A percentile compares a stretch with the other conserved stretches of the same genome.
Evolutionary conservation across 2,113 vertebrate species (phyloP).

Genomic region (Lagopus leucura): DNA sequence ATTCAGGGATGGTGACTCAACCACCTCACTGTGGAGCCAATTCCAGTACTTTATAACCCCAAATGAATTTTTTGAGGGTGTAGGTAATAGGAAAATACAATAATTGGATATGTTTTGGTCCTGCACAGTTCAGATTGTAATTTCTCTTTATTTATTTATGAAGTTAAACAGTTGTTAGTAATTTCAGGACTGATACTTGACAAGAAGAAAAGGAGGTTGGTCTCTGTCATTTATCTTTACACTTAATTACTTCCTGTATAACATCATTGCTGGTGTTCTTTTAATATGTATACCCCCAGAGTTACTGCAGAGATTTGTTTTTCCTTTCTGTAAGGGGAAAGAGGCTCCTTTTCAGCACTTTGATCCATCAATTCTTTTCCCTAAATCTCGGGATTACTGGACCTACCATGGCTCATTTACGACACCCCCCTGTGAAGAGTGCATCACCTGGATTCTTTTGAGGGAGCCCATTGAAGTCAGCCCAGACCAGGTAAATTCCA

Average conservation of each 20-base stretch:
- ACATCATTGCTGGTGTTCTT: not conserved
- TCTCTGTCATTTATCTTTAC: not conserved
- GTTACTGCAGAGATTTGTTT: not conserved
- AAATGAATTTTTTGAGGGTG: not conserved
- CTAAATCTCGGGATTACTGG: conserved; percentile 90
- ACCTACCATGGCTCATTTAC: conserved; percentile 96
- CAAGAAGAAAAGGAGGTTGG: not conserved
- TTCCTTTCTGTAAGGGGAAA: conserved; percentile 80
- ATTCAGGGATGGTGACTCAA: too few relatives aligned
- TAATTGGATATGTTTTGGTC: not conserved
- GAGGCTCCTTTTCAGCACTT: conserved; percentile 88
- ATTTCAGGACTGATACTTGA: not conserved
- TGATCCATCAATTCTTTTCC: conserved; percentile 89
- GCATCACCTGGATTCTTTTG: conserved; percentile 94
- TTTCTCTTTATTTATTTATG: not conserved
- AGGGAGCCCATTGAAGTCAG: conserved; percentile 89
- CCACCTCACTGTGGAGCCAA: too few relatives aligned
- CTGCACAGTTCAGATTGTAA: not conserved
- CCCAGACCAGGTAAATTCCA: conserved; percentile 85
- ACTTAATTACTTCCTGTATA: not conserved
- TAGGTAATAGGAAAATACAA: not conserved
- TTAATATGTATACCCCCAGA: not conserved
- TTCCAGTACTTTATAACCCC: not conserved
- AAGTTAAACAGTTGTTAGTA: not conserved
- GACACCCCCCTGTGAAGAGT: conserved; percentile 93